Conservation (phyloP, 2,888 invertebrate species). For the Epiblema foenella region DNA sequence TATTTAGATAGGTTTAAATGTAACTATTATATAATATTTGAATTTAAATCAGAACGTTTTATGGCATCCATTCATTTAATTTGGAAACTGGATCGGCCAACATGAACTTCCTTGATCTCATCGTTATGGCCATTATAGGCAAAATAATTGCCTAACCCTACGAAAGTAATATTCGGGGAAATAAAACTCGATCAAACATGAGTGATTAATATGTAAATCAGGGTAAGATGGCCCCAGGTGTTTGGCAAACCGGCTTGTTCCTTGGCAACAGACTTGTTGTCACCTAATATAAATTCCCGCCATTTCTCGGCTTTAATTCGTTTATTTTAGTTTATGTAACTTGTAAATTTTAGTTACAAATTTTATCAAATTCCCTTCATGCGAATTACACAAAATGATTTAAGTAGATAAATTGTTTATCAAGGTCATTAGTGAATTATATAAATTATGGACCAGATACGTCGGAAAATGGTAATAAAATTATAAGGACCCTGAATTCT, state of each 20-base stretch:
- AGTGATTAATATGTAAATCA: conserved; percentile 77
- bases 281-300: conserved; percentile 56
- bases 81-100: conserved; percentile 11
- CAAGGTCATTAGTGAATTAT: background rate
- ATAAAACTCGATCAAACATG: conserved; percentile 66
- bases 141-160: conserved; percentile 50
- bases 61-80: conserved; percentile 40
- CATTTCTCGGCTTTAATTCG: conserved; percentile 25
- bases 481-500: background rate
- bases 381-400: too few species aligned
- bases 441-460: too few species aligned
- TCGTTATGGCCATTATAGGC: conserved; percentile 24
- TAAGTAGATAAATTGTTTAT: background rate
- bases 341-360: too few species aligned
- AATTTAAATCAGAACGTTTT: conserved; percentile 24
- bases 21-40: conserved; percentile 36
- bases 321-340: conserved; percentile 2
- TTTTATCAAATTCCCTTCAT: background rate
- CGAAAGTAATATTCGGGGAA: conserved; percentile 56
- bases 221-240: conserved; percentile 74
- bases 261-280: conserved; percentile 78
- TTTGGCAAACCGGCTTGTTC: conserved; percentile 70
- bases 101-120: conserved; percentile 38
- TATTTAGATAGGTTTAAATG: conserved; percentile 8
- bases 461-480: background rate